phyloP scores from a whole-genome alignment of 2,888 invertebrate genomes.

The Drosophila cracens region DNA sequence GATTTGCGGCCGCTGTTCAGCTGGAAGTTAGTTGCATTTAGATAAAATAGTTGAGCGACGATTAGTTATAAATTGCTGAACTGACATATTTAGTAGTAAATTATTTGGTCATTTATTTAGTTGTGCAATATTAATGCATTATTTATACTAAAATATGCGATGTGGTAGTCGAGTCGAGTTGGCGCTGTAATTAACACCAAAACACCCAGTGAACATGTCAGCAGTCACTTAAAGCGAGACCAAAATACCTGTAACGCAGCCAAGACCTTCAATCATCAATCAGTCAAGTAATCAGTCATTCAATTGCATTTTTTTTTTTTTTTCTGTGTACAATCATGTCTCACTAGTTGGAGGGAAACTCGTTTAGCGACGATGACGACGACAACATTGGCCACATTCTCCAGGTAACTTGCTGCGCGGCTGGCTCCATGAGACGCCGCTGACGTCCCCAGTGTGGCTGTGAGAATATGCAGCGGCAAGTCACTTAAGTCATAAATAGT shows the following conservation, averaged over 20 bases:
- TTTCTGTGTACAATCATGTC: neutral
- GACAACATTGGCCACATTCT: conserved; percentile 58
- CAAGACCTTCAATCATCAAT: conserved; percentile 78
- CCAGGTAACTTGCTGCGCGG: conserved; percentile 27
- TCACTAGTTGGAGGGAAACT: conserved; percentile 26
- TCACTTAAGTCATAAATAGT: conserved; percentile 76
- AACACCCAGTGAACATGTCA: conserved; percentile 81
- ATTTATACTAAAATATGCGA: conserved; percentile 38
- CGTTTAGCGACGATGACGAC: conserved; percentile 37
- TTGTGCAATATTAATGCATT: conserved; percentile 34
- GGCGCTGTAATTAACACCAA: conserved; percentile 80
- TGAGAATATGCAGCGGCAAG: conserved; percentile 53
- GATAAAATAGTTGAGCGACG: conserved; percentile 9
- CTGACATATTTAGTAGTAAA: conserved; percentile 11
- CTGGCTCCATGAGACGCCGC: neutral
- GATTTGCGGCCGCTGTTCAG: neutral
- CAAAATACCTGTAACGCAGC: conserved; percentile 48
- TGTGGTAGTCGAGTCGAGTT: conserved; percentile 34
- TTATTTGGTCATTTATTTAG: conserved; percentile 41
- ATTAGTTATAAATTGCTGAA: conserved; percentile 27
- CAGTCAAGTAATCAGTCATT: conserved; percentile 79
- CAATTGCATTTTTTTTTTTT: conserved; percentile 55
- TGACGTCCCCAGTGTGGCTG: conserved; percentile 20
- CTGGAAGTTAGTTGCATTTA: conserved; percentile 12
- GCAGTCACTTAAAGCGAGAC: conserved; percentile 78